Evolutionary conservation across 1,140 invertebrate genomes (phyloP).

Genomic region (Hirudo medicinalis): DNA sequence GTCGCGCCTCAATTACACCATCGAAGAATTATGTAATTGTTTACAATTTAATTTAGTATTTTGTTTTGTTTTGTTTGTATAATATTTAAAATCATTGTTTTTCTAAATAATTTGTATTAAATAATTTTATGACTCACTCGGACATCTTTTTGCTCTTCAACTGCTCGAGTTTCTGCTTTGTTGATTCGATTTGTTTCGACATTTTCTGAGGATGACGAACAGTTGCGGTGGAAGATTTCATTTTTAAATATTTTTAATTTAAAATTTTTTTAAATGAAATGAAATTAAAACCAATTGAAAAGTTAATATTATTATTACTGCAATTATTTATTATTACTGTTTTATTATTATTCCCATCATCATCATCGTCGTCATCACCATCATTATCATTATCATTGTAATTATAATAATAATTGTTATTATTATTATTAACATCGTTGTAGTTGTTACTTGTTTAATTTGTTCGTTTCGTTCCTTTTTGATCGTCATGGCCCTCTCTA

Average conservation of each 20-base stretch:
- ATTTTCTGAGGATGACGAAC: background rate
- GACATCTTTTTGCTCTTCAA: background rate
- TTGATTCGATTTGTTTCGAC: background rate
- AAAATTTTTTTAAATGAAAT: background rate
- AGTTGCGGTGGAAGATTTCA: too few species aligned
- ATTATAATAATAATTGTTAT: background rate
- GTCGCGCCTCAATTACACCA: too few species aligned
- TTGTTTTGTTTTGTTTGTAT: too few species aligned
- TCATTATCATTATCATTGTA: background rate
- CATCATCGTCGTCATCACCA: background rate
- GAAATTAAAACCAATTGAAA: background rate
- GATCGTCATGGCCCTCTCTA: background rate
- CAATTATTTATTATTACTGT: background rate
- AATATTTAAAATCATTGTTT: too few species aligned
- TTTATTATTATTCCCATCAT: background rate
- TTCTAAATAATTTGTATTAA: background rate
- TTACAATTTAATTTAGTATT: too few species aligned
- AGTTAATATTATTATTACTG: background rate
- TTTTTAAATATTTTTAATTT: too few species aligned
- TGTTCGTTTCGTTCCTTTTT: constrained; percentile 1
- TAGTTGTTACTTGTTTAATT: constrained; percentile 4
- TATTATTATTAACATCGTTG: background rate
- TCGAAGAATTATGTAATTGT: too few species aligned
- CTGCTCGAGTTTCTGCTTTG: background rate
- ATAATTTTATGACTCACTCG: background rate